These are phyloP conservation scores for Phyllotreta cruciferae DNA, from an alignment of 2,888 invertebrate genomes.

Conservation along the genomic window DNA sequence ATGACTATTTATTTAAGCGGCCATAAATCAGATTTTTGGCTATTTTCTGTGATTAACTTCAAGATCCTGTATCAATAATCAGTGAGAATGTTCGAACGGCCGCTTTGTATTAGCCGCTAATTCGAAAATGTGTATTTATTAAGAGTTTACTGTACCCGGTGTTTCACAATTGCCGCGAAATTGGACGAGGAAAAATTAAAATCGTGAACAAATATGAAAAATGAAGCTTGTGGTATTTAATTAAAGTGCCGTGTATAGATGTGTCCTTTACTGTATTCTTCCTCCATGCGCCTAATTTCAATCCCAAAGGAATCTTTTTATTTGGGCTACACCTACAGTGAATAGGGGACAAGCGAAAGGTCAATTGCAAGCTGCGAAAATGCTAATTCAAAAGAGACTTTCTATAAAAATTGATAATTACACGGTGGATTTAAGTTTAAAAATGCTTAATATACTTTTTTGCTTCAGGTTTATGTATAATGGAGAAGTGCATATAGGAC, in stretches of 20 bases:
- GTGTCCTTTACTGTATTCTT: no score
- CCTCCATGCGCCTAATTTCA: no score
- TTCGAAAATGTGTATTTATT: slow-evolving; percentile 4
- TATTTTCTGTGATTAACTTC: slow-evolving; percentile 18
- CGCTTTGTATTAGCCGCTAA: slow-evolving; percentile 13
- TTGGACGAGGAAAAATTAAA: no score
- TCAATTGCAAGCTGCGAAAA: no score
- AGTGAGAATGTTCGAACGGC: neutral
- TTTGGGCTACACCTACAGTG: no score
- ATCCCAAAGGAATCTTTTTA: no score
- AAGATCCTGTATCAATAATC: slow-evolving; percentile 15
- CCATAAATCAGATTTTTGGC: slow-evolving; percentile 23
- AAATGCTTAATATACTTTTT: slow-evolving; percentile 14
- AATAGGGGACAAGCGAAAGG: no score
- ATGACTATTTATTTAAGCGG: slow-evolving; percentile 29
- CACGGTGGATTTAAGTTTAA: no score
- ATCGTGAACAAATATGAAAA: neutral
- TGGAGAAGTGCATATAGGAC: slow-evolving; percentile 88
- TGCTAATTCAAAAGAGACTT: no score
- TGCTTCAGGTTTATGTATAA: slow-evolving; percentile 84
- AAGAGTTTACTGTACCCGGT: neutral
- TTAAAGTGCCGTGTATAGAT: neutral
- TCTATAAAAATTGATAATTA: no score
- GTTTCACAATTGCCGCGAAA: neutral
- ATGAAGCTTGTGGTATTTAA: neutral